Conservation (phyloP, 2,113 vertebrate genomes). For the Rhodinocichla rosea region DNA sequence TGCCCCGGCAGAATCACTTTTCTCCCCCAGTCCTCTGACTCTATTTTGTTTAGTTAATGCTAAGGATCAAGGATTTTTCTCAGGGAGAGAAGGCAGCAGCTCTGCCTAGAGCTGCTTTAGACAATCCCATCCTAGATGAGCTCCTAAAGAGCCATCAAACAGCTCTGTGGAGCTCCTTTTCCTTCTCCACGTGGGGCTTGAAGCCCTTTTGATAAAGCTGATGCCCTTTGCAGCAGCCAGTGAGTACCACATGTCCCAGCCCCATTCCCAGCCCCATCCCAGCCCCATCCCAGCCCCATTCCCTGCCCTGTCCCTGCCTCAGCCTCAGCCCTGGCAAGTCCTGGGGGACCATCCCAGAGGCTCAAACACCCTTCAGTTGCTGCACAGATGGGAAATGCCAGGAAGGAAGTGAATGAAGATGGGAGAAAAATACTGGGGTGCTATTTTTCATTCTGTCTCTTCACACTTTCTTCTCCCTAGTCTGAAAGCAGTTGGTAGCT, state of each 20-base stretch:
- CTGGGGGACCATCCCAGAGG: neutral
- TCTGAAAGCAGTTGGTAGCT: neutral
- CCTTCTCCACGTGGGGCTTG: neutral
- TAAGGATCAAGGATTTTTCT: neutral
- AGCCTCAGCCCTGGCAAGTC: neutral
- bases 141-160: neutral
- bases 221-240: neutral
- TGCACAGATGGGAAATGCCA: neutral
- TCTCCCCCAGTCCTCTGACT: neutral
- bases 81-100: neutral
- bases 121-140: neutral
- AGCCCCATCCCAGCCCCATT: neutral
- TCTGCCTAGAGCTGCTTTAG: neutral
- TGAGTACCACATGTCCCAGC: neutral
- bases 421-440: neutral
- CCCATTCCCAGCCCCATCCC: neutral
- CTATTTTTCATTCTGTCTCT: neutral
- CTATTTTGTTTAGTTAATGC: neutral
- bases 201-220: neutral
- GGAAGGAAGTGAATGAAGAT: neutral
- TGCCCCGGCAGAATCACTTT: neutral
- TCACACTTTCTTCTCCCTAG: neutral
- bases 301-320: neutral
- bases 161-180: neutral
- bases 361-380: neutral